Evolutionary conservation across 1,140 invertebrate genomes (phyloP), one percentile per base, ranked within the genome.

Genomic region (Triops cancriformis): DNA sequence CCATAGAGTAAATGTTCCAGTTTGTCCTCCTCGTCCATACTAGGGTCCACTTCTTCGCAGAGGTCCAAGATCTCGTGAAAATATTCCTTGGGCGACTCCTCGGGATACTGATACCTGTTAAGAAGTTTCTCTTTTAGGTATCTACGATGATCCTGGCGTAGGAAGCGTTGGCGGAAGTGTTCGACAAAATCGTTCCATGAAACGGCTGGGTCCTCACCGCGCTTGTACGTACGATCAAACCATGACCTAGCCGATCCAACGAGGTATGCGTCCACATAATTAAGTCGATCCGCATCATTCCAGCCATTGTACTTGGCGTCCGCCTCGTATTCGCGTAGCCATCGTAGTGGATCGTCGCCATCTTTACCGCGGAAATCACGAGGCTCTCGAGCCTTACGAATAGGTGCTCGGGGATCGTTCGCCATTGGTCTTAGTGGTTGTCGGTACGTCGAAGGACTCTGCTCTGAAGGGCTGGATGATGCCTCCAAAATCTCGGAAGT

Each of bases 21-120:
- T 28, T 74, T 74, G 27, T 18, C 73, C 14, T 74, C 73, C 37
- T 74, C 73, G 1, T 27, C 27, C 73, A 74, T 74, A 37, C 18
- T 41, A 31, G 73, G 73, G 27, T 74, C 73, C 14, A 74, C 37
- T 9, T 18, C 12, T 7, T 37, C 0, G 27, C 73, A 74, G 1
- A 74, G 73, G 27, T 74, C 26, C n/a, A n/a, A n/a, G n/a, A n/a
- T n/a, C n/a, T n/a, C n/a, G n/a, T n/a, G n/a, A n/a, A n/a, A n/a
- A n/a, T n/a, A n/a, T n/a, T n/a, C n/a, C n/a, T n/a, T n/a, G n/a
- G n/a, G n/a, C n/a, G n/a, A n/a, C n/a, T n/a, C n/a, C n/a, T n/a
- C n/a, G n/a, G n/a, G n/a, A n/a, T n/a, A n/a, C n/a, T n/a, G n/a
- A n/a, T n/a, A n/a, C n/a, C n/a, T n/a, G n/a, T n/a, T n/a, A n/a